Conservation (phyloP, 2,797 vertebrate species). For the Odontamblyopus lacepedii region DNA sequence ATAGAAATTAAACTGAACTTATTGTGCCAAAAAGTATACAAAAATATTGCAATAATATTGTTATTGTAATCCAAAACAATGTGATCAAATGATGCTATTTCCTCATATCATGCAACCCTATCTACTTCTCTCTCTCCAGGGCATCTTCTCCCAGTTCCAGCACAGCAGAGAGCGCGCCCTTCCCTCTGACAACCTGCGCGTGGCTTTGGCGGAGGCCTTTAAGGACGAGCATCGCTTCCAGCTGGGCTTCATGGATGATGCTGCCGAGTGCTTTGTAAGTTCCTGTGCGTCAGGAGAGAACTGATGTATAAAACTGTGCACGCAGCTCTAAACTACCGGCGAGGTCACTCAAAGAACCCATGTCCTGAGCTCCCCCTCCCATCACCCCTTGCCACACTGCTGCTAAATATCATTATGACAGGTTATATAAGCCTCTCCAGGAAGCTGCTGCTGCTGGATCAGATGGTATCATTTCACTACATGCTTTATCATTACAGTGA, state of each 20-base stretch:
- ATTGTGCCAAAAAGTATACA: no score
- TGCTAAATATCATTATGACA: slow-evolving; percentile 67
- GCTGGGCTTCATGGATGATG: slow-evolving; percentile 98
- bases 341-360: slow-evolving; percentile 70
- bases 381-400: slow-evolving; percentile 57
- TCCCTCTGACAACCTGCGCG: slow-evolving; percentile 93
- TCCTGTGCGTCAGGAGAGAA: slow-evolving; percentile 22
- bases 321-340: slow-evolving; percentile 62
- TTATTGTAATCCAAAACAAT: no score
- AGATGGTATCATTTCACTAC: neutral
- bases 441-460: slow-evolving; percentile 15
- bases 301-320: slow-evolving; percentile 35
- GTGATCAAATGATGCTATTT: no score
- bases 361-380: slow-evolving; percentile 53
- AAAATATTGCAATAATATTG: no score
- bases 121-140: slow-evolving; percentile 70
- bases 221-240: slow-evolving; percentile 98
- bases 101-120: no score
- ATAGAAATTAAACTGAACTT: no score
- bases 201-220: slow-evolving; percentile 98
- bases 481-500: slow-evolving; percentile 2
- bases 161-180: slow-evolving; percentile 94
- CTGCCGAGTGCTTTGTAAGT: slow-evolving; percentile 98
- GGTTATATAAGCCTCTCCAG: slow-evolving; percentile 63
- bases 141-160: slow-evolving; percentile 96